These are phyloP conservation scores for Hyposoter didymator DNA, from an alignment of 2,888 invertebrate genomes.

Conservation along the genomic window DNA sequence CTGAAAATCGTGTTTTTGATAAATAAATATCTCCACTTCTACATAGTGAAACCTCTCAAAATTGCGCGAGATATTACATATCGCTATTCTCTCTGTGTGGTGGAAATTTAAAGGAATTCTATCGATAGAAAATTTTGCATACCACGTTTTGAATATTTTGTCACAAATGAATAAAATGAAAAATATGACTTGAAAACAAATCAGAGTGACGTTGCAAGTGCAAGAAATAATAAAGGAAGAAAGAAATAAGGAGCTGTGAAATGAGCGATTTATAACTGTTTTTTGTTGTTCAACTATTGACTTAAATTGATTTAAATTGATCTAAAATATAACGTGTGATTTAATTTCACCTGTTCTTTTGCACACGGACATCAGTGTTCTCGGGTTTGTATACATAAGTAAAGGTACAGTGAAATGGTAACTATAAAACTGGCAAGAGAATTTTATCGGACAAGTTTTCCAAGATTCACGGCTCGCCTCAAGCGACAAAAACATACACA, in stretches of 20 bases:
- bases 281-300: background rate
- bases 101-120: no score
- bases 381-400: background rate
- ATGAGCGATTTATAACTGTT: background rate
- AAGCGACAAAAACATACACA: conserved; percentile 14
- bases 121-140: no score
- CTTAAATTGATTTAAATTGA: background rate
- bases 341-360: background rate
- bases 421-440: conserved; percentile 32
- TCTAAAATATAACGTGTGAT: conserved; percentile 15
- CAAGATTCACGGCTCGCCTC: conserved; percentile 12
- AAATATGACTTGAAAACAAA: background rate
- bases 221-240: background rate
- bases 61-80: no score
- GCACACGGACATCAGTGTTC: background rate
- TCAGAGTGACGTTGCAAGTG: background rate
- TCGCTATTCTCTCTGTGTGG: no score
- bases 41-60: no score
- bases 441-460: conserved; percentile 43
- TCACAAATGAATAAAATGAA: no score
- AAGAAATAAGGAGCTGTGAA: background rate
- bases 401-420: conserved; percentile 32
- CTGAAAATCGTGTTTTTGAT: no score
- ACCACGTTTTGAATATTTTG: no score
- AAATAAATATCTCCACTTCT: no score